These are phyloP conservation scores for Syrista parreyssii DNA, from an alignment of 2,888 invertebrate genomes.

Conservation along the genomic window DNA sequence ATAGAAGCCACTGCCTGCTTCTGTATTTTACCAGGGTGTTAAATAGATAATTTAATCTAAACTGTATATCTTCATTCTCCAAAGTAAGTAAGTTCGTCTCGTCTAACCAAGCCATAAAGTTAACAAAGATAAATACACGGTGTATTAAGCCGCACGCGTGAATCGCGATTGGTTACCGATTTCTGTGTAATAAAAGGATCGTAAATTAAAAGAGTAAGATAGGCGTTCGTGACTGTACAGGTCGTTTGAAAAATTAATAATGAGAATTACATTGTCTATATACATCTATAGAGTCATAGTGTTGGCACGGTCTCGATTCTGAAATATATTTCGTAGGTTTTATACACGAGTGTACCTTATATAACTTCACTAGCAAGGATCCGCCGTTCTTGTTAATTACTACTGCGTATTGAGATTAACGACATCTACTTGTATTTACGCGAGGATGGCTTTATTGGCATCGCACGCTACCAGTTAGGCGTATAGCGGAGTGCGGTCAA, in stretches of 20 bases:
- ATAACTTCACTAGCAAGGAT: neutral
- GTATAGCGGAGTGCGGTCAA: neutral
- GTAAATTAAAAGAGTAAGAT: neutral
- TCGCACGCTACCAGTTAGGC: constrained; percentile 15
- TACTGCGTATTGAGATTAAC: constrained; percentile 45
- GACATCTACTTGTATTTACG: constrained; percentile 39
- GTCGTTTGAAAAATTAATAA: neutral
- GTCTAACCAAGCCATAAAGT: neutral
- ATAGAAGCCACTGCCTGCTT: neutral
- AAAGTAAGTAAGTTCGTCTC: neutral
- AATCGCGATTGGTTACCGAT: neutral
- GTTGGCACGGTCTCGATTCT: neutral
- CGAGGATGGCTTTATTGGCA: constrained; percentile 39
- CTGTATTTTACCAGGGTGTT: neutral
- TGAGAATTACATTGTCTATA: neutral
- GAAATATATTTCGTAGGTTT: neutral
- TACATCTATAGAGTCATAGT: neutral
- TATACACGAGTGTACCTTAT: neutral
- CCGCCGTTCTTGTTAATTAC: constrained; percentile 37
- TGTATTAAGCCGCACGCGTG: neutral
- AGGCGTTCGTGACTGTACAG: neutral
- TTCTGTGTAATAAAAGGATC: neutral
- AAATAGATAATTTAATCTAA: neutral
- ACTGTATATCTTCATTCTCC: neutral
- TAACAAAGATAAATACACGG: neutral